These are phyloP conservation scores for Papilio aristodemus DNA, from an alignment of 1,140 invertebrate genomes.

Conservation along the genomic window DNA sequence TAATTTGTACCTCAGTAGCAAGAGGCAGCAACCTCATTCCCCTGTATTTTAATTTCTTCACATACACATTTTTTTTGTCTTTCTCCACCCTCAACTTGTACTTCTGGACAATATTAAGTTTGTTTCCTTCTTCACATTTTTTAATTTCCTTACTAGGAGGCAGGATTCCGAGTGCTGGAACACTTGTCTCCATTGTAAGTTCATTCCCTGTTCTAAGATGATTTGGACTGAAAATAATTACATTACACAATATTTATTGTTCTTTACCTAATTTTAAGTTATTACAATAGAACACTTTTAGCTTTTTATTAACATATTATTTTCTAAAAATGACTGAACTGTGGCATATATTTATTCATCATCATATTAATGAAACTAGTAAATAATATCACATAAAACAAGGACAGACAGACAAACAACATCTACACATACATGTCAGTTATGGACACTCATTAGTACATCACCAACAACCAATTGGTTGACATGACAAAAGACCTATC, in stretches of 20 bases:
- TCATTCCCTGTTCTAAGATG: constrained; percentile 59
- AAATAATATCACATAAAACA: not conserved
- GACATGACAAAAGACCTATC: too few species aligned
- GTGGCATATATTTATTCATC: too few species aligned
- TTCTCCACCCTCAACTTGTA: constrained; percentile 45
- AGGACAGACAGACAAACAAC: not conserved
- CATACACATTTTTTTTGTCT: constrained; percentile 46
- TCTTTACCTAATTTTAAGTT: not conserved
- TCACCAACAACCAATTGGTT: too few species aligned
- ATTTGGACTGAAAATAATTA: constrained; percentile 52
- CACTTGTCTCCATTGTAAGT: constrained; percentile 45
- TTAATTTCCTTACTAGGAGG: constrained; percentile 34
- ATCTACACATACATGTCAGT: not conserved
- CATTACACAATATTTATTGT: too few species aligned
- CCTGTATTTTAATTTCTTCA: constrained; percentile 60
- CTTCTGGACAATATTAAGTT: constrained; percentile 54
- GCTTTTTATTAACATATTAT: too few species aligned
- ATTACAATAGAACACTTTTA: too few species aligned
- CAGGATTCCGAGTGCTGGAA: constrained; percentile 43
- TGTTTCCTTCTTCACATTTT: constrained; percentile 18
- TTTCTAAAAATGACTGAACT: too few species aligned
- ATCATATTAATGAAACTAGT: too few species aligned
- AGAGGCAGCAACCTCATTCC: constrained; percentile 52
- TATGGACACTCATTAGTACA: too few species aligned
- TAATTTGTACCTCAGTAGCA: constrained; percentile 42